Conservation (phyloP, 30 jellyfish, hydroid and myxozoan genomes). For the Hydra vulgaris region DNA sequence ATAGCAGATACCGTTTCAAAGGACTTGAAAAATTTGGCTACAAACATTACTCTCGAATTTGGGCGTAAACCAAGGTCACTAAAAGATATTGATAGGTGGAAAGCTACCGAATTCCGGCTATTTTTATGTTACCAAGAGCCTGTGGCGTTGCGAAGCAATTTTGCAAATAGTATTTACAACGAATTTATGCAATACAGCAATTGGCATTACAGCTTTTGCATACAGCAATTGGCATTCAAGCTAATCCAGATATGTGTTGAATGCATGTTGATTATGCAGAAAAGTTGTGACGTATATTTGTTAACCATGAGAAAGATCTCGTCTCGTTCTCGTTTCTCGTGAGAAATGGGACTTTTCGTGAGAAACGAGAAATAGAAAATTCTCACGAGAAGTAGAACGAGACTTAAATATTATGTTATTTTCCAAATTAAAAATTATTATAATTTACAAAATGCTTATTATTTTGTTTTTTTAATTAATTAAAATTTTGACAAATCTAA, state of each 20-base stretch:
- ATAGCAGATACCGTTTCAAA: not conserved
- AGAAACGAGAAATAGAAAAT: too few species aligned
- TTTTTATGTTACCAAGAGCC: not conserved
- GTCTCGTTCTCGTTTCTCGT: too few species aligned
- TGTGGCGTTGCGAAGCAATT: not conserved
- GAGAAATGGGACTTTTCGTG: too few species aligned
- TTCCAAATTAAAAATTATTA: too few species aligned
- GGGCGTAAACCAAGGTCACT: not conserved
- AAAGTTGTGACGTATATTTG: not conserved
- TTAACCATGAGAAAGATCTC: too few species aligned
- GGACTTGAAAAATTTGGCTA: not conserved
- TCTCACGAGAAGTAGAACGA: too few species aligned
- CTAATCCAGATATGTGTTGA: not conserved
- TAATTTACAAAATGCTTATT: too few species aligned
- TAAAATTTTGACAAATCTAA: too few species aligned
- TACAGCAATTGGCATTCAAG: too few species aligned
- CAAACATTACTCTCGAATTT: not conserved
- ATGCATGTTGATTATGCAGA: not conserved
- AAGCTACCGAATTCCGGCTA: not conserved
- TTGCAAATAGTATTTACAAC: not conserved
- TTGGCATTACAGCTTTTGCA: too few species aligned
- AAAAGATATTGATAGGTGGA: not conserved
- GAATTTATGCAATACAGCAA: not conserved
- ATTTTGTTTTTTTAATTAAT: too few species aligned
- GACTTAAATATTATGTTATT: too few species aligned